These are phyloP conservation scores for Venusia cambrica DNA, from an alignment of 2,888 invertebrate genomes.

Conservation along the genomic window DNA sequence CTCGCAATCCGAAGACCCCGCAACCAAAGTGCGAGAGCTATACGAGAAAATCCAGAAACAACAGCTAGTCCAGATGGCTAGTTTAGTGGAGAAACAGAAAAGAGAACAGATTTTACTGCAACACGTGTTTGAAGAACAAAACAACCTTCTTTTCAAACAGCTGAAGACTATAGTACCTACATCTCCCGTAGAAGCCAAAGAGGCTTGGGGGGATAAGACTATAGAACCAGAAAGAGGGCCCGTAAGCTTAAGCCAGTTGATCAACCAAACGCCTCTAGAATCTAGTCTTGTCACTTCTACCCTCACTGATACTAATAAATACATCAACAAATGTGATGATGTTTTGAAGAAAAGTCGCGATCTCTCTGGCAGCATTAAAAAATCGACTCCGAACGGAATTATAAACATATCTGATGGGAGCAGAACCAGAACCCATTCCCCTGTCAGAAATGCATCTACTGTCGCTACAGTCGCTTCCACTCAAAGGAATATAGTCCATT, in stretches of 20 bases:
- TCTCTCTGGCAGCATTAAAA: conserved; percentile 57
- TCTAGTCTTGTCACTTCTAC: conserved; percentile 49
- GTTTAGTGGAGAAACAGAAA: conserved; percentile 83
- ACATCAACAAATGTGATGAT: conserved; percentile 56
- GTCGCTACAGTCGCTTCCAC: no score
- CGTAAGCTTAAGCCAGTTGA: conserved; percentile 68
- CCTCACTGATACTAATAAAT: conserved; percentile 58
- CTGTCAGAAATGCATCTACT: conserved; percentile 42
- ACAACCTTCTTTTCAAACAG: conserved; percentile 78
- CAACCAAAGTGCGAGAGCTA: conserved; percentile 58
- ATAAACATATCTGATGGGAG: conserved; percentile 38
- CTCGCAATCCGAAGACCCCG: conserved; percentile 59
- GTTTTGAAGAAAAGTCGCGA: conserved; percentile 61
- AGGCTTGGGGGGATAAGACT: conserved; percentile 60
- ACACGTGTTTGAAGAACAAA: conserved; percentile 84
- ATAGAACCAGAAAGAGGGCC: conserved; percentile 51
- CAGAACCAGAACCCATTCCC: conserved; percentile 51
- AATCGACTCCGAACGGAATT: conserved; percentile 33
- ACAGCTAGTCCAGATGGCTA: conserved; percentile 83
- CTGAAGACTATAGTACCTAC: conserved; percentile 67
- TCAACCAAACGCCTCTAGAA: conserved; percentile 51
- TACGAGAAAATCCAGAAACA: conserved; percentile 82
- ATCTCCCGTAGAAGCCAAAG: conserved; percentile 55
- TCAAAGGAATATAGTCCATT: conserved; percentile 44
- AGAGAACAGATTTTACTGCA: conserved; percentile 83